phyloP scores from a whole-genome alignment of 2,797 vertebrate genomes.

The Amazona finschi region DNA sequence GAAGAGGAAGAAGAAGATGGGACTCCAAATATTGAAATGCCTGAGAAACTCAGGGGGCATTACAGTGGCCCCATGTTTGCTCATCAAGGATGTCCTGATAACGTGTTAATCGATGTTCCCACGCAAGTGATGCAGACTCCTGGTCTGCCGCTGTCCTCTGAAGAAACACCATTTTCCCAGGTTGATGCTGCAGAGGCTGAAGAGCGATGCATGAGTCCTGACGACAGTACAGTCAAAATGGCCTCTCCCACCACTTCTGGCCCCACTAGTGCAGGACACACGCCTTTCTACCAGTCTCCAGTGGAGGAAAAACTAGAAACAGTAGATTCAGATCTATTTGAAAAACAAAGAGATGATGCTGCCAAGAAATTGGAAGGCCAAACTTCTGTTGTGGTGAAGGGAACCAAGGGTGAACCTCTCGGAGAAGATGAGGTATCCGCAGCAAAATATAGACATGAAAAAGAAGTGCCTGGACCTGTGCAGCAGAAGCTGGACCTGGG shows the following conservation, averaged over 20 bases:
- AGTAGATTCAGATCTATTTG: conserved; percentile 73
- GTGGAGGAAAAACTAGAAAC: conserved; percentile 87
- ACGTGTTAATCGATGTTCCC: conserved; percentile 27
- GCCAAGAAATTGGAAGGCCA: conserved; percentile 39
- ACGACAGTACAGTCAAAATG: conserved; percentile 95
- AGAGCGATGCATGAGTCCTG: conserved; percentile 91
- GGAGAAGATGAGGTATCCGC: not conserved
- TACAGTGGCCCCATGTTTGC: conserved; percentile 77
- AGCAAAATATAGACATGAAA: not conserved
- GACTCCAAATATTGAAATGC: conserved; percentile 81
- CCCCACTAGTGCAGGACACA: conserved; percentile 90
- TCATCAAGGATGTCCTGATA: conserved; percentile 63
- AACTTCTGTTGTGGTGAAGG: conserved; percentile 33
- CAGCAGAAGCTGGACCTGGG: not conserved
- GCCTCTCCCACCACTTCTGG: conserved; percentile 92
- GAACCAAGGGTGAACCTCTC: not conserved
- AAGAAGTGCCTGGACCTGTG: not conserved
- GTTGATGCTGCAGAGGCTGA: conserved; percentile 84
- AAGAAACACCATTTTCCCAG: conserved; percentile 15
- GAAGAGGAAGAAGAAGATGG: conserved; percentile 87
- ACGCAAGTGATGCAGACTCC: conserved; percentile 34
- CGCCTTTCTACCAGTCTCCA: conserved; percentile 91
- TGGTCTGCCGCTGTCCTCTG: conserved; percentile 58
- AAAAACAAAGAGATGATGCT: conserved; percentile 61
- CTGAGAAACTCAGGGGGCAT: conserved; percentile 83